phyloP scores from a whole-genome alignment of 2,113 vertebrate genomes.

The Acinonyx jubatus region DNA sequence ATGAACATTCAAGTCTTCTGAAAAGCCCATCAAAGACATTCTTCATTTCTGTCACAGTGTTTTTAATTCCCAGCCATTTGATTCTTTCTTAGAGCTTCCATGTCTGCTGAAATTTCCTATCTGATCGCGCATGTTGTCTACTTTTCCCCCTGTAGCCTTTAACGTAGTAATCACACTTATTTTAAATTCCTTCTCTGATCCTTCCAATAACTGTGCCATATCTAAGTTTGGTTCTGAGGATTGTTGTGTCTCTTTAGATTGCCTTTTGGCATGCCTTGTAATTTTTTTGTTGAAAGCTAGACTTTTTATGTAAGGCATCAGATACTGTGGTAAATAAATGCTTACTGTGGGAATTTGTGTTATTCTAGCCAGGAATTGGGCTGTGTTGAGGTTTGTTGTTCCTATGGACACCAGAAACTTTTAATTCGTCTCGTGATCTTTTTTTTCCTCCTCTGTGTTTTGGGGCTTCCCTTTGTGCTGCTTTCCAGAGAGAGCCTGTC shows the following conservation, averaged over 20 bases:
- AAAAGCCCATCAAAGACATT: not conserved
- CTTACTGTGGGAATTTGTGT: not conserved
- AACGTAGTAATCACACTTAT: not conserved
- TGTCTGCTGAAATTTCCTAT: constrained; percentile 35
- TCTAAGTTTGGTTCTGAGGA: constrained; percentile 5
- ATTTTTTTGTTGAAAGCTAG: not conserved
- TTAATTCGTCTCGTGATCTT: not conserved
- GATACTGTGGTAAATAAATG: not conserved
- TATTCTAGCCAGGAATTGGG: not conserved
- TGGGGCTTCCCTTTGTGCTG: not conserved
- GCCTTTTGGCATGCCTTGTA: not conserved
- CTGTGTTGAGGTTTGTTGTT: not conserved
- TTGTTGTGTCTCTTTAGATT: not conserved
- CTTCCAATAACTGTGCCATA: not conserved
- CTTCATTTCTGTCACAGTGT: not conserved
- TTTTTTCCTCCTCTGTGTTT: not conserved
- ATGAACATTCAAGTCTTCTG: constrained; percentile 41
- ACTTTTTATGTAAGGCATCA: not conserved
- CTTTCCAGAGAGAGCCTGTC: not conserved
- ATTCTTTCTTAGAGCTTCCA: not conserved
- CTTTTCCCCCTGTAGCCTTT: not conserved
- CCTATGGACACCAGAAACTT: not conserved
- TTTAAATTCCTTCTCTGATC: not conserved
- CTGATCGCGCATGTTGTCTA: not conserved
- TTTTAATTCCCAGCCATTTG: constrained; percentile 10